A percentile compares a stretch with the other conserved stretches of the same genome.
These are phyloP conservation scores for Sardina pilchardus DNA, from an alignment of 2,113 vertebrate genomes.

Conservation along the genomic window DNA sequence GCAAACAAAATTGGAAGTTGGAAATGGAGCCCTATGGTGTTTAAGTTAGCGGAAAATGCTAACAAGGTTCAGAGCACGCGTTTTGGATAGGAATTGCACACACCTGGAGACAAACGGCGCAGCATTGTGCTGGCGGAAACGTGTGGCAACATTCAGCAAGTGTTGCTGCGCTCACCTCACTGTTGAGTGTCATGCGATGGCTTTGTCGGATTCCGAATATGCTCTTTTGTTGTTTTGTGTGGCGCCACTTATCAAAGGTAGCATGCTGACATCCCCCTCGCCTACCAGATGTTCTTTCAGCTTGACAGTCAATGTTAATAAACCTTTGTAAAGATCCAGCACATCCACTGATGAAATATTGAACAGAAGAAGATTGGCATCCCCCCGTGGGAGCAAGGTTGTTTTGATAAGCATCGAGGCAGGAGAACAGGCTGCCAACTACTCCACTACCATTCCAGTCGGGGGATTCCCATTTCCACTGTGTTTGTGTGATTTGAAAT, in stretches of 20 bases:
- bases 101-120: neutral
- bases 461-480: conserved; percentile 21
- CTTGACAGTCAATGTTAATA: conserved; percentile 58
- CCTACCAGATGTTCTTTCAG: conserved; percentile 54
- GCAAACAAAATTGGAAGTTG: neutral
- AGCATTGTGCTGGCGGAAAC: neutral
- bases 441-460: conserved; percentile 14
- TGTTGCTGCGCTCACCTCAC: neutral
- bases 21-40: neutral
- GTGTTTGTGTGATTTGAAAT: conserved; percentile 44
- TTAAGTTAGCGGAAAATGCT: neutral
- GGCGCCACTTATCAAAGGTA: conserved; percentile 31
- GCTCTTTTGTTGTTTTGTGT: conserved; percentile 38
- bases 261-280: conserved; percentile 42
- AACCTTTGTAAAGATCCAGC: conserved; percentile 53
- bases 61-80: neutral
- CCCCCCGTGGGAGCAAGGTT: conserved; percentile 24
- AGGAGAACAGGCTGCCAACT: conserved; percentile 28
- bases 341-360: conserved; percentile 47
- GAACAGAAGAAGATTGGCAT: conserved; percentile 47
- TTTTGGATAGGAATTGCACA: neutral
- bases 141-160: conserved; percentile 16
- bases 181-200: conserved; percentile 31
- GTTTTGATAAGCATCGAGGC: conserved; percentile 38
- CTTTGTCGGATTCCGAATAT: conserved; percentile 39